Evolutionary conservation across 2,888 invertebrate species (phyloP).

Genomic region (Yponomeuta plumbellus): DNA sequence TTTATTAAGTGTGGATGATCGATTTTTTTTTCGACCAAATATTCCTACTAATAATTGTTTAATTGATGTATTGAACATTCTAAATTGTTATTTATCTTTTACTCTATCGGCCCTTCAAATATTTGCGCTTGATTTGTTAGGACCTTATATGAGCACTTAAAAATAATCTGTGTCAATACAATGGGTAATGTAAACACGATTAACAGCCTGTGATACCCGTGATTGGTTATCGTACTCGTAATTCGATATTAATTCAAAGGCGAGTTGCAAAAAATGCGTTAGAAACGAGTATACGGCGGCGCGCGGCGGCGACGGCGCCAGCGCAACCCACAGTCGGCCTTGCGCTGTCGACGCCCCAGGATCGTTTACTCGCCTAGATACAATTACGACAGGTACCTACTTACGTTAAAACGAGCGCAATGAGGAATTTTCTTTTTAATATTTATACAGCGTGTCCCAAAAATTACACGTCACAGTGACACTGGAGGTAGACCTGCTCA

Average conservation of each 20-base stretch:
- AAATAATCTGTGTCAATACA: not conserved
- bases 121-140: no score
- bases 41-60: no score
- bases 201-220: not conserved
- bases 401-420: constrained; percentile 15
- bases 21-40: no score
- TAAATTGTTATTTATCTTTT: no score
- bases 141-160: no score
- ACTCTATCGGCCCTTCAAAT: no score
- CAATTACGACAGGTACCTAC: constrained; percentile 38
- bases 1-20: no score
- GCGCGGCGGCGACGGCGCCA: constrained; percentile 31
- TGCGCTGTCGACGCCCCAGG: constrained; percentile 50
- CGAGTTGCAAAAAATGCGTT: constrained; percentile 3
- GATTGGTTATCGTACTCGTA: not conserved
- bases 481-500: no score
- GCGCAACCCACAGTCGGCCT: constrained; percentile 55
- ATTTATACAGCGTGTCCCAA: no score
- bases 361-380: constrained; percentile 64
- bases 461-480: no score
- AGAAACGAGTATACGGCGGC: constrained; percentile 16
- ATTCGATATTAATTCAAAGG: not conserved
- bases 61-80: no score
- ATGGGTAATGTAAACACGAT: not conserved
- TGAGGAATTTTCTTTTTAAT: not conserved